Conservation (phyloP, 2,888 invertebrate genomes). For the Anthrax anthrax region DNA sequence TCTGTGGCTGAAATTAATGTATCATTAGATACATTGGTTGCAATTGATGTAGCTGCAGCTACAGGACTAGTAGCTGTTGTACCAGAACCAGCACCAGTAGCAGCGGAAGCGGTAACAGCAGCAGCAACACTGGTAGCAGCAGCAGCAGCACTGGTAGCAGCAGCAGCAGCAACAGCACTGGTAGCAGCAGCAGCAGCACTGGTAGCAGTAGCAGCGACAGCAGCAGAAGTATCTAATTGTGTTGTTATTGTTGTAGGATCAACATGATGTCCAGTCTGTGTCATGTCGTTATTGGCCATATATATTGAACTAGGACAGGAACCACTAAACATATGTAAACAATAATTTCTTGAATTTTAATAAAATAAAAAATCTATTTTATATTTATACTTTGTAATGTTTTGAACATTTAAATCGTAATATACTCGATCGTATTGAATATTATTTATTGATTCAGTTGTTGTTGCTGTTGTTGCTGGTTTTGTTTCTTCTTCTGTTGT, state of each 20-base stretch:
- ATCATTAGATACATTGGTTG: not conserved
- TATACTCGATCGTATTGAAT: slow-evolving; percentile 8
- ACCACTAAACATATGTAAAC: not conserved
- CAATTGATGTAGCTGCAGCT: not conserved
- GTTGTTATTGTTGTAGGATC: slow-evolving; percentile 7
- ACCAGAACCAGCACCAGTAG: not conserved
- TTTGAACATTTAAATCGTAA: slow-evolving; percentile 15
- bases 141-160: not conserved
- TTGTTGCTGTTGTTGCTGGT: no score
- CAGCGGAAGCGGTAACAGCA: not conserved
- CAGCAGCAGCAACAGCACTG: not conserved
- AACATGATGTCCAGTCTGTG: slow-evolving; percentile 12
- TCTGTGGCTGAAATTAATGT: not conserved
- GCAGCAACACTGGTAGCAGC: not conserved
- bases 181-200: not conserved
- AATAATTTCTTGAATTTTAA: not conserved
- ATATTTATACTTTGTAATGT: slow-evolving; percentile 12
- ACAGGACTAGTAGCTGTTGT: not conserved
- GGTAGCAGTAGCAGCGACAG: not conserved
- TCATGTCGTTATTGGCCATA: slow-evolving; percentile 11
- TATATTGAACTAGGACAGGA: slow-evolving; percentile 7
- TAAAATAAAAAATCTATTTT: not conserved
- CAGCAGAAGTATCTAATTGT: slow-evolving; percentile 4
- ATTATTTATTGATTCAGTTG: not conserved
- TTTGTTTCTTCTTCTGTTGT: no score